These are phyloP conservation scores for Craniophora ligustri DNA, from an alignment of 2,888 invertebrate genomes.

Conservation along the genomic window DNA sequence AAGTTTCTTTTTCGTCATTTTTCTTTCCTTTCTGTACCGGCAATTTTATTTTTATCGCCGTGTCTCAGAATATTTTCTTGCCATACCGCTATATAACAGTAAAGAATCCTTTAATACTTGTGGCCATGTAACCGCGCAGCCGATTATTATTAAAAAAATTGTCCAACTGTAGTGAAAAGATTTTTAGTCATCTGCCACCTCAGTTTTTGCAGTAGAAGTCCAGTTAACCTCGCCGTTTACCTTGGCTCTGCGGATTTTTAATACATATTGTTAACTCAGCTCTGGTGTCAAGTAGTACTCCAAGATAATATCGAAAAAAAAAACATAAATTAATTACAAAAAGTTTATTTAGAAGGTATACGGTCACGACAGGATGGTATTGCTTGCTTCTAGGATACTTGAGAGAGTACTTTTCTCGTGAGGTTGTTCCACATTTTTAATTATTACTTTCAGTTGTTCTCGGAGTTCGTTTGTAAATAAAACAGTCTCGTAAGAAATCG, in stretches of 20 bases:
- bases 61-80: conserved; percentile 75
- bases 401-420: conserved; percentile 58
- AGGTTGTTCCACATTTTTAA: conserved; percentile 61
- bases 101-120: conserved; percentile 70
- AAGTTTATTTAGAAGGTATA: conserved; percentile 55
- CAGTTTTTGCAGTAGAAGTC: too few relatives aligned
- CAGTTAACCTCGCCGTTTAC: too few relatives aligned
- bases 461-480: conserved; percentile 73
- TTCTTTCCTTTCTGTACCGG: conserved; percentile 67
- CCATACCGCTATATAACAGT: conserved; percentile 67
- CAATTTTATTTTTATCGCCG: conserved; percentile 78
- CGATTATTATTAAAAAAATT: too few relatives aligned
- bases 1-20: conserved; percentile 73
- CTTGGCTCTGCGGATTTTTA: too few relatives aligned
- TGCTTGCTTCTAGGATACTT: conserved; percentile 59
- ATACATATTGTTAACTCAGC: too few relatives aligned
- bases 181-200: too few relatives aligned
- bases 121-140: conserved; percentile 34
- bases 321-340: conserved; percentile 51
- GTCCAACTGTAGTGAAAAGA: too few relatives aligned
- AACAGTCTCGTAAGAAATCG: conserved; percentile 77
- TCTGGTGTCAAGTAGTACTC: too few relatives aligned
- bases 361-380: conserved; percentile 19
- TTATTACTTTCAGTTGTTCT: conserved; percentile 68
- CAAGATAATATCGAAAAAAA: conserved; percentile 56